Evolutionary conservation across 2,888 invertebrate species (phyloP), one percentile per base, ranked within the genome.

Genomic region (Trissoscelio sp.): DNA sequence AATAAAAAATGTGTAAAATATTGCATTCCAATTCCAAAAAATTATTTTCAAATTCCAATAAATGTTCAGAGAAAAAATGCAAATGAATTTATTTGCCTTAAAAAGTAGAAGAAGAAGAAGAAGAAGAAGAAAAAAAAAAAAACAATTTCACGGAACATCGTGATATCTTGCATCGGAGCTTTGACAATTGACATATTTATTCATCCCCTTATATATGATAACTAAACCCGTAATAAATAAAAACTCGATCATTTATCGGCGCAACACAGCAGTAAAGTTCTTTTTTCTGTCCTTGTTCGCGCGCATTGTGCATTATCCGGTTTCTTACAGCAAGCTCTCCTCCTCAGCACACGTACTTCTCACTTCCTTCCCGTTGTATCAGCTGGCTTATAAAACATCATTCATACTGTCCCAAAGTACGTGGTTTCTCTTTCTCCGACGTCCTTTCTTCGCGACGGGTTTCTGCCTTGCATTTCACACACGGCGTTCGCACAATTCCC

Each of bases 371-470:
- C 53, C 31, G 34, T 24, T 44, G 67, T 67, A 67, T 72, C 79
- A 74, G 69, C 74, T 69, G 64, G 73, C 55, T 77, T 64, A 84
- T 82, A 84, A 81, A 83, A 79, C 81, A 79, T 80, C 81, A 81
- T 78, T 82, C 81, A 79, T 48, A 57, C 51, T 58, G 74, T 39
- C 57, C 64, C 42, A 14, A 20, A 60, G 42, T 55, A 55, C 81
- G 73, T 70, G 75, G 81, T 80, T 80, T 79, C 48, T 72, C 77
- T 73, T 75, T 67, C 62, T 42, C 64, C 46, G n/a, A 48, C 28
- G 34, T 64, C 42, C 53, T 44, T 51, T 67, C 64, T 74, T 64
- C 31, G 57, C 28, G 55, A 48, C 72, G 34, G 51, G 34, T 60
- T 12, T 44, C 64, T 24, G 3, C 37, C 75, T 70, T 60, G 67